phyloP scores from a whole-genome alignment of 2,888 invertebrate species.

The Lasioglossum figueresi region DNA sequence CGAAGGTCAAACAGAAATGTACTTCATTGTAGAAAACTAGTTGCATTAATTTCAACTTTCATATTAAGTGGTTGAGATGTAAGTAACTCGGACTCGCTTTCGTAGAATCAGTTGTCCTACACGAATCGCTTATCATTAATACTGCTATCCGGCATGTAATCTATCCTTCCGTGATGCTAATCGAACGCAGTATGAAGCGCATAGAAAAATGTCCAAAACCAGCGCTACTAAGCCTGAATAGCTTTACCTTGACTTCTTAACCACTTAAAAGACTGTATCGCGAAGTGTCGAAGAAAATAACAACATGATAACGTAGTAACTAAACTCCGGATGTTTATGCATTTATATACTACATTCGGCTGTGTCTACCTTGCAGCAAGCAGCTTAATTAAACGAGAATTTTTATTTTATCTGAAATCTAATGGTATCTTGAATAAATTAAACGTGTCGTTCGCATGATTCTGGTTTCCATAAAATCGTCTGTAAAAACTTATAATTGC shows the following conservation, averaged over 20 bases:
- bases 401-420: background rate
- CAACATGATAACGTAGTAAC: background rate
- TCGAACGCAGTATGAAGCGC: background rate
- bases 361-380: background rate
- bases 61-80: background rate
- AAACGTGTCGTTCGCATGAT: background rate
- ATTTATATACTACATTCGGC: background rate
- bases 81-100: conserved; percentile 11
- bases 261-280: background rate
- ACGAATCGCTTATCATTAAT: conserved; percentile 17
- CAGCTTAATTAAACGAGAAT: background rate
- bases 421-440: background rate
- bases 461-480: background rate
- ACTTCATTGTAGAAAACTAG: background rate
- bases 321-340: background rate
- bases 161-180: conserved; percentile 8
- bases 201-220: background rate
- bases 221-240: background rate
- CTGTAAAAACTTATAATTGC: background rate
- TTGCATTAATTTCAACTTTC: conserved; percentile 10
- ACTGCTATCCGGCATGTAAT: background rate
- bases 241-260: background rate
- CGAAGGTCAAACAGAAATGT: background rate
- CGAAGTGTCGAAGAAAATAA: background rate
- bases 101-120: conserved; percentile 32